Evolutionary conservation across 2,797 vertebrate genomes (phyloP), one percentile per base, ranked within the genome.

Genomic region (Lepus townsendii): DNA sequence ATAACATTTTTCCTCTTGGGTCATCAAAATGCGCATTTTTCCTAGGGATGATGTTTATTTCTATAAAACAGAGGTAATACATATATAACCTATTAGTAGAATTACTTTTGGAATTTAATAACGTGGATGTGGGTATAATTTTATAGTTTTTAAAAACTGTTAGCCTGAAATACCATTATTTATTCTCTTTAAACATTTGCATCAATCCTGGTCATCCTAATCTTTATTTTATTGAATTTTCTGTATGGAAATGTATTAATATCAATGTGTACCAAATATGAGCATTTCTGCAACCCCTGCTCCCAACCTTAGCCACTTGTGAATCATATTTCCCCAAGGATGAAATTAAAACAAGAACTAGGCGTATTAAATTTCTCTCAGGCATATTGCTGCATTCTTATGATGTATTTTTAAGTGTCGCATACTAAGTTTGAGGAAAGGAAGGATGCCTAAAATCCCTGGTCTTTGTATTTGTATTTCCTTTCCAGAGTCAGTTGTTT

Each of bases 1-100:
- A 88, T 94, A 69, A 47, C 10, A 68, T 93, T 95, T 94, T 7
- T 88, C 38, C 71, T 95, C 94, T 65, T 77, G 84, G 83, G 78
- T 88, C 76, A 88, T 96, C 84, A 95, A 96, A 93, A 92, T 96
- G 83, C 7, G 10, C 78, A 94, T 83, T 94, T 91, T 90, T 77
- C 54, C 35, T 86, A 83, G 93, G 27, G 50, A 94, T 94, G 60
- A 80, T 90, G 30, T 65, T 95, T 95, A 79, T 89, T 85, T 86
- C 83, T 90, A 1, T 84, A 88, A 96, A 96, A 73, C 17, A 91
- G 73, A 92, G 24, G 22, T 85, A 90, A 66, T 89, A 77, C 7
- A 62, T 76, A 86, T 66, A 85, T 90, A 77, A 68, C 16, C 0
- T 88, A 82, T 52, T 60, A 82, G 38, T 77, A 88, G 66, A 68